These are phyloP conservation scores for Brachypalpus laphriformis DNA, from an alignment of 2,888 invertebrate genomes.

Conservation along the genomic window DNA sequence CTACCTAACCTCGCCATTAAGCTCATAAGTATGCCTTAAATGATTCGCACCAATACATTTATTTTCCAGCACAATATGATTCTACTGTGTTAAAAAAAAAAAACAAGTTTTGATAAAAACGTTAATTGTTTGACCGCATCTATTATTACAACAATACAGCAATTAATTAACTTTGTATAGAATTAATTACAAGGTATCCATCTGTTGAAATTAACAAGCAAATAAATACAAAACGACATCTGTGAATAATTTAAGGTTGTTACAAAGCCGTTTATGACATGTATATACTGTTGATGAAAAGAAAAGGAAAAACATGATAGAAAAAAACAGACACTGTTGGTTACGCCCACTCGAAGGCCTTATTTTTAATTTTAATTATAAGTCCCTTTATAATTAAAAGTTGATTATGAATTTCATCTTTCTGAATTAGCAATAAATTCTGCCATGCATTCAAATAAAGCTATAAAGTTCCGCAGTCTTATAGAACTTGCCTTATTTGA, in stretches of 20 bases:
- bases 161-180: not conserved
- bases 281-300: no score
- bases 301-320: no score
- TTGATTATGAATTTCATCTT: no score
- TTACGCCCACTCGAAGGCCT: no score
- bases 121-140: not conserved
- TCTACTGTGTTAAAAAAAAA: not conserved
- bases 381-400: no score
- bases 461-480: no score
- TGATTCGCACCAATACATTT: not conserved
- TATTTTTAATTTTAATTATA: no score
- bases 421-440: no score
- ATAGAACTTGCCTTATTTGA: no score
- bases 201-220: not conserved
- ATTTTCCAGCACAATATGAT: not conserved
- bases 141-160: not conserved
- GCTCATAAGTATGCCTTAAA: not conserved
- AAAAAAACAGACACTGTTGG: no score
- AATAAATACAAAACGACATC: not conserved
- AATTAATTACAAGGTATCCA: not conserved
- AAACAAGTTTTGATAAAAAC: not conserved
- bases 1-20: not conserved
- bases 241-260: not conserved
- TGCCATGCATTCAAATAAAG: no score
- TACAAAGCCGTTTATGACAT: no score